These are phyloP conservation scores for Pangasius djambal DNA, from an alignment of 2,797 vertebrate genomes.

Conservation along the genomic window DNA sequence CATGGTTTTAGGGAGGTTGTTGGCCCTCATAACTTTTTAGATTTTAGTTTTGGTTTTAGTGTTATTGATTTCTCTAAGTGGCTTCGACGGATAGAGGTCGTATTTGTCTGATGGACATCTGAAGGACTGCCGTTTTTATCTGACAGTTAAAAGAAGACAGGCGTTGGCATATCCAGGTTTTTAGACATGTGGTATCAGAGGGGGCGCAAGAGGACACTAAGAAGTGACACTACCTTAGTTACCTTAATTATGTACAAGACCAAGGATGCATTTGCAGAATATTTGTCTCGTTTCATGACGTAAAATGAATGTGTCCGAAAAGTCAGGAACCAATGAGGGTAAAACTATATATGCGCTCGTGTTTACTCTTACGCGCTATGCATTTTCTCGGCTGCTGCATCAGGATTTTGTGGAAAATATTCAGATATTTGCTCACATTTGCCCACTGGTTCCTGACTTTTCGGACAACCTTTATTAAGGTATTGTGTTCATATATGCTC, in stretches of 20 bases:
- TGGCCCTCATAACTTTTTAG: conserved; percentile 46
- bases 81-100: conserved; percentile 72
- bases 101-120: conserved; percentile 67
- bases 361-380: no score
- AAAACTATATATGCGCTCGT: background rate
- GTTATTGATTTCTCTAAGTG: conserved; percentile 75
- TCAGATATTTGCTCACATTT: background rate
- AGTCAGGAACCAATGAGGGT: background rate
- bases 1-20: conserved; percentile 48
- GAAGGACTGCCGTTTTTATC: conserved; percentile 71
- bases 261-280: background rate
- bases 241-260: background rate
- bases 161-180: background rate
- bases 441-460: background rate
- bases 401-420: background rate
- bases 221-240: background rate
- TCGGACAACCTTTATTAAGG: background rate
- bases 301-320: background rate
- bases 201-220: background rate
- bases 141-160: conserved; percentile 36
- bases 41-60: conserved; percentile 61
- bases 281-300: background rate
- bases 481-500: background rate
- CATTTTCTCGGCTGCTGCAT: background rate
- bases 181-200: background rate